A percentile compares a stretch with the other conserved stretches of the same genome.
phyloP scores from a whole-genome alignment of 2,888 invertebrate genomes.

The Chaetogeoica ovagalla region DNA sequence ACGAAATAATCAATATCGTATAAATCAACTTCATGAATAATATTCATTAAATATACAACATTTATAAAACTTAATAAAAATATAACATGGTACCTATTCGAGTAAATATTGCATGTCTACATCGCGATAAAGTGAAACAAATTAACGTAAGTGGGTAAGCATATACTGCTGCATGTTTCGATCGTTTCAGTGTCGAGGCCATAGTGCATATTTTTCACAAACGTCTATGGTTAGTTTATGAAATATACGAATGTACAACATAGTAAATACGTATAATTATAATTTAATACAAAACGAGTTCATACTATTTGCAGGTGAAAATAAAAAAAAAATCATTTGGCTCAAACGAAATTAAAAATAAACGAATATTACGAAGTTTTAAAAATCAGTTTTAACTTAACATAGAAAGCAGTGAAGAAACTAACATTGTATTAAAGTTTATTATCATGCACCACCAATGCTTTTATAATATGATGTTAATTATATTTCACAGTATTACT shows the following conservation, averaged over 20 bases:
- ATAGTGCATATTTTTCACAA: conserved; percentile 4
- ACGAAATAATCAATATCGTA: not conserved
- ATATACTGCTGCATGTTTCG: not conserved
- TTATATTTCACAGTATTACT: too few species aligned
- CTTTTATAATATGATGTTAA: too few species aligned
- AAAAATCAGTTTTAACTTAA: not conserved
- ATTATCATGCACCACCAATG: too few species aligned
- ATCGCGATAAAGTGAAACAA: not conserved
- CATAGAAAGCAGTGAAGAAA: too few species aligned
- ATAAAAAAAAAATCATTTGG: not conserved
- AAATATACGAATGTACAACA: too few species aligned
- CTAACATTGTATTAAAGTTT: too few species aligned
- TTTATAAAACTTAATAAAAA: not conserved
- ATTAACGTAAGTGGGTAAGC: conserved; percentile 22
- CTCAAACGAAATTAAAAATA: not conserved
- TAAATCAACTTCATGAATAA: not conserved
- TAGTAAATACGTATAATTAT: not conserved
- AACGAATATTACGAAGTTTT: too few species aligned
- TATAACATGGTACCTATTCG: too few species aligned
- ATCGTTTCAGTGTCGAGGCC: conserved; percentile 11
- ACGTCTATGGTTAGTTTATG: not conserved
- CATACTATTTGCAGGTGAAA: not conserved
- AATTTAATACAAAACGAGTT: not conserved
- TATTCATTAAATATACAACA: not conserved
- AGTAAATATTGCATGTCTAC: not conserved